Percentiles rank a stretch among this genome's conserved stretches.
phyloP scores from a whole-genome alignment of 2,113 vertebrate species.

The Xenopus borealis region DNA sequence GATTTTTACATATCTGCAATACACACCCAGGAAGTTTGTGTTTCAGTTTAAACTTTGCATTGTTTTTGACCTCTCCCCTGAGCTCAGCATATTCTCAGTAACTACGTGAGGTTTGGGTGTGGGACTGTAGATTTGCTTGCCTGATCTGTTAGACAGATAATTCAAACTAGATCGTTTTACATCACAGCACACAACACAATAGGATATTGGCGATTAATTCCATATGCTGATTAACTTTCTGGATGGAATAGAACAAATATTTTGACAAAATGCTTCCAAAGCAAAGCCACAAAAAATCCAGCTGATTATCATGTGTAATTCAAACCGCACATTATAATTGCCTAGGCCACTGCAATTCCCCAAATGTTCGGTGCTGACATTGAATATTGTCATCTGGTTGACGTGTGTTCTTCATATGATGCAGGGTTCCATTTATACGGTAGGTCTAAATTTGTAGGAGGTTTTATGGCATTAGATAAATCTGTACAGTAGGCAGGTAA shows the following conservation, averaged over 20 bases:
- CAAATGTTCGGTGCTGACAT: too few relatives aligned
- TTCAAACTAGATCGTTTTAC: background rate
- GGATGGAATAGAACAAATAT: slow-evolving; percentile 18
- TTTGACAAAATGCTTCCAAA: slow-evolving; percentile 9
- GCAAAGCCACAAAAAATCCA: slow-evolving; percentile 19
- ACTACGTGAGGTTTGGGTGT: background rate
- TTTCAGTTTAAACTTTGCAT: slow-evolving; percentile 4
- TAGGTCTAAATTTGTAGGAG: too few relatives aligned
- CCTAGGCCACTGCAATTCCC: background rate
- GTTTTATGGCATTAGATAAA: too few relatives aligned
- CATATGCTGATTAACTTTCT: slow-evolving; percentile 10
- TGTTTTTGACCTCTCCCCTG: slow-evolving; percentile 6
- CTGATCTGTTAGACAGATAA: slow-evolving; percentile 11
- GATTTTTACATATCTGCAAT: too few relatives aligned
- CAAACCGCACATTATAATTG: background rate
- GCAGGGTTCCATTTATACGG: too few relatives aligned
- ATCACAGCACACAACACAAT: background rate
- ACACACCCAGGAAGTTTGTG: too few relatives aligned
- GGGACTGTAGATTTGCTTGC: background rate
- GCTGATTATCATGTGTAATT: slow-evolving; percentile 18
- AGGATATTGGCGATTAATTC: slow-evolving; percentile 4
- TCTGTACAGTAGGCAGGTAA: too few relatives aligned
- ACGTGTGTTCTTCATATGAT: too few relatives aligned
- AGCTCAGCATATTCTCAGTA: background rate
- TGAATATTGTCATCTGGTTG: too few relatives aligned